Base-by-base conservation (phyloP, 2,888 invertebrate species). In the Rhagium mordax region DNA sequence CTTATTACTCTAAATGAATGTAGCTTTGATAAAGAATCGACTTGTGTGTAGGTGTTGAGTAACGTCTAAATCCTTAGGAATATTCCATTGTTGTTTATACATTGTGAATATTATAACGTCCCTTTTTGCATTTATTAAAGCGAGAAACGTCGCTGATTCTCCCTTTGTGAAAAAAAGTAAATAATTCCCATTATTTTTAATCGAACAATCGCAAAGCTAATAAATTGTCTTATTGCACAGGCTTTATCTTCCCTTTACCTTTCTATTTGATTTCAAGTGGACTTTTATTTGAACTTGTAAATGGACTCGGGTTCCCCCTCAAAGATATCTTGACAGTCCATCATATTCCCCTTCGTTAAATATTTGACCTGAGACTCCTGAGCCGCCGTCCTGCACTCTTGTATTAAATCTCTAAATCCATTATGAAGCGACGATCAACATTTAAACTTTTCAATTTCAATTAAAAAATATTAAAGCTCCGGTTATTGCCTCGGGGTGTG, bases 401-500 rank as follows among this genome's bases (percentile, higher is more conserved):
- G 70, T 70, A 67, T 70, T 70, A 71, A 72, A 72, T 61, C 70
- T 60, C 57, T 67, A 59, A 76, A 76, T 76, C 72, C 73, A 75
- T 75, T 73, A 71, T 29, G 65, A 51, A 51, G 51, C 47, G 64
- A 29, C 64, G 64, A 64, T 64, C 64, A 71, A 70, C 70, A 72
- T 71, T 75, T 71, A 84, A 84, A 85, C 83, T 85, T 85, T 85
- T 84, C 85, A 83, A 76, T 82, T 82, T 79, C 78, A 81, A 85
- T 74, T 74, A 74, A 72, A 72, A 71, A 74, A 74, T 66, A 72
- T 70, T 62, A 65, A 53, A 51, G 15, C 65, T 27, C n/a, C 24
- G 41, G 29, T 29, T 18, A 18, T 53, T 10, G 51, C 33, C 29
- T 33, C 6, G 55, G 53, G 53, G 33, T 51, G 65, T 29, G 18